Evolutionary conservation across 2,797 vertebrate genomes (phyloP), one percentile per base, ranked within the genome.

Genomic region (Sebastolobus alascanus): DNA sequence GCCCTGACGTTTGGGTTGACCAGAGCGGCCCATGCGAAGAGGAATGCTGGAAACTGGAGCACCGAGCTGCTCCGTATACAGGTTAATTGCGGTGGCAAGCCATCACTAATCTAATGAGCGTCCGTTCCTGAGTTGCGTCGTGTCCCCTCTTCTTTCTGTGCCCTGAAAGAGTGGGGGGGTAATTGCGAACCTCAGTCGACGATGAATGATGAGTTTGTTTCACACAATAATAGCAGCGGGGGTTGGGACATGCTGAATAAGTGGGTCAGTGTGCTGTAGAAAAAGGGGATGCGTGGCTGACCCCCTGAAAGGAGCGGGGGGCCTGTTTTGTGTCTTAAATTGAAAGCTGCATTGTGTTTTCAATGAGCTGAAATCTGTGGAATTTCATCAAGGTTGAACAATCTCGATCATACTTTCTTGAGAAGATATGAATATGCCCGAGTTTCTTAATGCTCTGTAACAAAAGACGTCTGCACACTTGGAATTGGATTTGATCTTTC

Each of bases 151-250:
- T 90, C 79, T 89, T 77, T 91, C 75, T 88, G 63, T 66, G 74
- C 83, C 78, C 82, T 83, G 29, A 90, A 88, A 93, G 91, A 93
- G 86, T 38, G 81, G 83, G 92, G 83, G 92, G 87, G 92, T 95
- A 94, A 97, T 96, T 96, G 91, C 84, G n/a, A 85, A 93, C 94
- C 95, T 96, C 94, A 90, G 92, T 93, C 87, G 91, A 94, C 93
- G 93, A 97, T 96, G 96, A 97, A 97, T 96, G 96, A 96, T 95
- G 94, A 94, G 93, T 94, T 95, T 97, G 96, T 97, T 96, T 95
- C 94, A 87, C 92, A 93, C 94, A 95, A 96, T 95, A 96, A 95
- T 94, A 93, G 93, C 88, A 89, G 91, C 90, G 93, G 93, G 92
- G 92, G 90, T 95, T 94, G 95, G 95, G 90, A 91, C 87, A 75